These are phyloP conservation scores for Hydrocynus forskahlii DNA, from an alignment of 2,797 vertebrate genomes.

Conservation along the genomic window DNA sequence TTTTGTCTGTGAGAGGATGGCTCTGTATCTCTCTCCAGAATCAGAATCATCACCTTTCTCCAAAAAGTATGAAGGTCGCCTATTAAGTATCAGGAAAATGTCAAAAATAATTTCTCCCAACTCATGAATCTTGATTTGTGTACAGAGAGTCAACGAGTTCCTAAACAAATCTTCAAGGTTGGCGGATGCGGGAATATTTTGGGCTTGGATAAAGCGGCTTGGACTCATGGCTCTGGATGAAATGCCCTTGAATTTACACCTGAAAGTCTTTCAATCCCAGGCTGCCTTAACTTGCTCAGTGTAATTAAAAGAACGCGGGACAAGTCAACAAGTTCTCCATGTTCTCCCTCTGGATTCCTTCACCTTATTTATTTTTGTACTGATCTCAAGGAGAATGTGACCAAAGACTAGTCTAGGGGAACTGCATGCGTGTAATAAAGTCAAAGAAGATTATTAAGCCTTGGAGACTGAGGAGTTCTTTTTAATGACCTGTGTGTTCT, in stretches of 20 bases:
- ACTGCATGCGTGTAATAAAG: background rate
- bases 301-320: background rate
- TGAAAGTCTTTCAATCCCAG: background rate
- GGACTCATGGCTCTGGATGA: slow-evolving; percentile 1
- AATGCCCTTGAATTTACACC: slow-evolving; percentile 17
- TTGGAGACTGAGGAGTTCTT: background rate
- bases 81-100: slow-evolving; percentile 47
- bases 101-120: slow-evolving; percentile 27
- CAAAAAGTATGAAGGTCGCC: slow-evolving; percentile 33
- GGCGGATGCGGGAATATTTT: background rate
- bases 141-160: slow-evolving; percentile 22
- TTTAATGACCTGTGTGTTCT: slow-evolving; percentile 7
- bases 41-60: background rate
- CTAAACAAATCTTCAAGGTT: slow-evolving; percentile 38
- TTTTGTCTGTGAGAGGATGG: background rate
- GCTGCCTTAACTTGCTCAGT: background rate
- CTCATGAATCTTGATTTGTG: slow-evolving; percentile 29
- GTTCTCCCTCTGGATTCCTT: background rate
- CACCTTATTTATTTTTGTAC: slow-evolving; percentile 18
- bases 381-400: background rate
- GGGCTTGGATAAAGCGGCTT: background rate
- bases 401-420: background rate
- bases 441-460: background rate
- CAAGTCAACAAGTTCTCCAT: background rate
- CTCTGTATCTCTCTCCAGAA: slow-evolving; percentile 7